Evolutionary conservation across 1,140 invertebrate species (phyloP), one percentile per base, ranked within the genome.

Genomic region (Solen grandis): DNA sequence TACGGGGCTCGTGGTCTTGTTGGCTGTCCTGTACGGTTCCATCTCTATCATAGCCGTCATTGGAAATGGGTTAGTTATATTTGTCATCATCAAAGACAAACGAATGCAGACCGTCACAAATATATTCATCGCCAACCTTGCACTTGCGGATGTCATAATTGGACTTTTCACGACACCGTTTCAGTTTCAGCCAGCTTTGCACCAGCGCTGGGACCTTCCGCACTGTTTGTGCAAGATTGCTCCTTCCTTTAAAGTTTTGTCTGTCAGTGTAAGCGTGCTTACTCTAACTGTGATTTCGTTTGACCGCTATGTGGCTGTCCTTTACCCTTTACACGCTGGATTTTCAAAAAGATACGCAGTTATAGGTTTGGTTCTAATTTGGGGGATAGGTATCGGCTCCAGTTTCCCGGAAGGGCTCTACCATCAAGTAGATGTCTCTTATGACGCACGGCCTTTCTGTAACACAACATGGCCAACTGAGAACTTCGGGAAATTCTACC

Each of bases 191-290:
- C 96, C 96, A 0, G 96, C 96, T 2, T 88, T 96, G 16, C 92
- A 96, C 0, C 96, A 96, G 89, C 90, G 95, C 82, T 97, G 96
- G 96, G 94, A 96, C 79, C 92, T 97, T 25, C 96, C 96, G 0
- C 89, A 95, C 84, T 96, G 97, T 89, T 96, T 97, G 95, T 97
- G 96, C 88, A 93, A 95, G 0, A 95, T 96, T 86, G 96, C 96
- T 83, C 96, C 96, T 0, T 96, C 96, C 89, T 95, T 97, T 0
- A 95, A 96, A 91, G 91, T 92, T 63, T 55, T 91, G 1, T 96
- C 95, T 77, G 96, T 97, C 0, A 96, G 96, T 88, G 96, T 97
- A 16, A 96, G 95, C 62, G 95, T 97, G 5, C 96, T 96, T 86
- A 97, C 96, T 0, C 91, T 97, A 22, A 96, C 95, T 8, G 95